Conservation (phyloP, 2,113 vertebrate genomes). For the Buteo buteo region DNA sequence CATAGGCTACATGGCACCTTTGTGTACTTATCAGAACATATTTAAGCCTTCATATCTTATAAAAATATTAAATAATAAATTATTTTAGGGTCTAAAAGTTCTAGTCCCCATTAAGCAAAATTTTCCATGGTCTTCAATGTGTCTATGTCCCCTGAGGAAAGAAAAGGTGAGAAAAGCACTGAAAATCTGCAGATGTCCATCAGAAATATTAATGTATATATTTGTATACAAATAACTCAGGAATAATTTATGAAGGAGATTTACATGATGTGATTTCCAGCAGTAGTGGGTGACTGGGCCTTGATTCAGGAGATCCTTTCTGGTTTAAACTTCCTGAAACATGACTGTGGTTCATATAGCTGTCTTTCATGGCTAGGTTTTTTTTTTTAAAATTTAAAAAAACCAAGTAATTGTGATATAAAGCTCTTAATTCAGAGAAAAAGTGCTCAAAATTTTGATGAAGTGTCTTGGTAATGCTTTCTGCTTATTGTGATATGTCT, state of each 20-base stretch:
- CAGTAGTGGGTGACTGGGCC: neutral
- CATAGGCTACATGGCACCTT: neutral
- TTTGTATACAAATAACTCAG: neutral
- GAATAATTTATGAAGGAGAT: neutral
- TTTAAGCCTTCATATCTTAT: neutral
- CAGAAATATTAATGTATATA: neutral
- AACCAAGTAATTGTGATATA: neutral
- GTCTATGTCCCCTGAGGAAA: neutral
- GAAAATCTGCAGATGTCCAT: neutral
- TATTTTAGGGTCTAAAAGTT: neutral
- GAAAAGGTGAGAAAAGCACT: neutral
- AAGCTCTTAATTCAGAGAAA: neutral
- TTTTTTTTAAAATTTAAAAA: neutral
- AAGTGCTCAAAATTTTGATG: neutral
- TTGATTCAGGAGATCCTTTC: neutral
- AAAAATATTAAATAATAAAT: neutral
- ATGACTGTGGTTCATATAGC: neutral
- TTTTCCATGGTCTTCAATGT: neutral
- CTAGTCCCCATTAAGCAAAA: neutral
- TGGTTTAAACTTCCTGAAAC: neutral
- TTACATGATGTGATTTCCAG: neutral
- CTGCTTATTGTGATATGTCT: neutral
- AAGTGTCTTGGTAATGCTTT: neutral
- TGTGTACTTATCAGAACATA: neutral
- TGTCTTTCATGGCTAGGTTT: neutral